Percentiles rank a stretch among this genome's conserved stretches.
Conservation (phyloP, 2,797 vertebrate species). For the Amblyraja radiata region DNA sequence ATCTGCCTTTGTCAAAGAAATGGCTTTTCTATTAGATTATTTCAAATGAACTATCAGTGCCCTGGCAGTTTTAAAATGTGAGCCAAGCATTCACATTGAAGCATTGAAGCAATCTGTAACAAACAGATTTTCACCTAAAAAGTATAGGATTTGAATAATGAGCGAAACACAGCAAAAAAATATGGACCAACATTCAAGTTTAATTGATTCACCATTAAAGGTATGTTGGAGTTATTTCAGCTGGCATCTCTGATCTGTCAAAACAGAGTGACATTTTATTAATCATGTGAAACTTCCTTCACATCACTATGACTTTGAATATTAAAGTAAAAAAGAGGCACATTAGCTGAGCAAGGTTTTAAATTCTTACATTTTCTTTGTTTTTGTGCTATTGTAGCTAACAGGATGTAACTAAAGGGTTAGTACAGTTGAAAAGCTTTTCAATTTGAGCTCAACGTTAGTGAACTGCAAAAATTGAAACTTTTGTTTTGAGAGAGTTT, state of each 20-base stretch:
- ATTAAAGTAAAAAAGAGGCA: conserved; percentile 12
- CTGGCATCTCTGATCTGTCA: conserved; percentile 21
- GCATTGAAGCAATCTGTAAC: neutral
- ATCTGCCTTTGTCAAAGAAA: neutral
- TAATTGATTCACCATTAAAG: conserved; percentile 13
- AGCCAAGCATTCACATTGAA: neutral
- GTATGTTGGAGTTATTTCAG: neutral
- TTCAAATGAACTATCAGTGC: neutral
- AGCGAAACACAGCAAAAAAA: neutral
- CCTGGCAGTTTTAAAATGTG: neutral
- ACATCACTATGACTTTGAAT: neutral
- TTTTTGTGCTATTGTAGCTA: neutral
- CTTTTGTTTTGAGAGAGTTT: conserved; percentile 10
- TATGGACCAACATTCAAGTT: neutral
- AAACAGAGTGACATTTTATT: neutral
- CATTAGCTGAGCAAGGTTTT: neutral
- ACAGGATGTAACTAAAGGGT: neutral
- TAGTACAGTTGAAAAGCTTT: neutral
- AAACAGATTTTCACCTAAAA: neutral
- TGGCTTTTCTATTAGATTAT: neutral
- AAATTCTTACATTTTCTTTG: neutral
- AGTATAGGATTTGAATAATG: neutral
- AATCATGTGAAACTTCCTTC: conserved; percentile 12
- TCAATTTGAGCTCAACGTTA: neutral
- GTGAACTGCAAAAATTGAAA: neutral